Percentiles rank a stretch among this genome's conserved stretches.
Evolutionary conservation across 2,888 invertebrate genomes (phyloP).

Genomic region (Luperina testacea): DNA sequence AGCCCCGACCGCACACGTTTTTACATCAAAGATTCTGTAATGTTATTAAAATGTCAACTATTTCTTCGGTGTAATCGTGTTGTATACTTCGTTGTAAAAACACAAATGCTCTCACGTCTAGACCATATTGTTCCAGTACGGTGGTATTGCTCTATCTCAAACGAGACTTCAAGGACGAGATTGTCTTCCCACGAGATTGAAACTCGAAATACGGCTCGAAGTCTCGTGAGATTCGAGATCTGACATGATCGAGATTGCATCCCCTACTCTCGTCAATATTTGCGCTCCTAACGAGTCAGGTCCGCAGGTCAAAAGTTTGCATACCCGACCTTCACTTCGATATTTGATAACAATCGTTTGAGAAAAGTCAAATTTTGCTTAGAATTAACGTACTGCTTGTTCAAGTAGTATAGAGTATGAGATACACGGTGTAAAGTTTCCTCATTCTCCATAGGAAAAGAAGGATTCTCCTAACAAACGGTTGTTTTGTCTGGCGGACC

Average conservation of each 20-base stretch:
- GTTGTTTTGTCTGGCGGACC: too few relatives aligned
- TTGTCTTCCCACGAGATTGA: not conserved
- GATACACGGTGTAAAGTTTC: too few relatives aligned
- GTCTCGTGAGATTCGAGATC: not conserved
- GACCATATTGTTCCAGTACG: not conserved
- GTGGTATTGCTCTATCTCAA: not conserved
- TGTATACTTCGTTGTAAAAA: not conserved
- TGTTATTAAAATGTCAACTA: not conserved
- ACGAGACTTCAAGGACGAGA: not conserved
- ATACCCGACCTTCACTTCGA: conserved; percentile 8
- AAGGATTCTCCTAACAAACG: too few relatives aligned
- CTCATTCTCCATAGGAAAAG: too few relatives aligned
- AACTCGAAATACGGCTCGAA: not conserved
- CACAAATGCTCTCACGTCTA: not conserved
- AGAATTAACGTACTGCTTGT: not conserved
- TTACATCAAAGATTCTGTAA: not conserved
- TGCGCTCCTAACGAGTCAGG: conserved; percentile 34
- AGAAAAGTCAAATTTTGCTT: not conserved
- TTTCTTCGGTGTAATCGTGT: not conserved
- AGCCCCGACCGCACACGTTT: not conserved
- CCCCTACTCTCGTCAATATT: conserved; percentile 36
- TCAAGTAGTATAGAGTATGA: too few relatives aligned
- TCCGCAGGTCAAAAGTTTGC: conserved; percentile 36
- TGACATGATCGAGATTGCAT: not conserved
- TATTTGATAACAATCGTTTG: not conserved